These are phyloP conservation scores for Trematocara caparti DNA, from an alignment of 2,797 vertebrate genomes.

Conservation along the genomic window DNA sequence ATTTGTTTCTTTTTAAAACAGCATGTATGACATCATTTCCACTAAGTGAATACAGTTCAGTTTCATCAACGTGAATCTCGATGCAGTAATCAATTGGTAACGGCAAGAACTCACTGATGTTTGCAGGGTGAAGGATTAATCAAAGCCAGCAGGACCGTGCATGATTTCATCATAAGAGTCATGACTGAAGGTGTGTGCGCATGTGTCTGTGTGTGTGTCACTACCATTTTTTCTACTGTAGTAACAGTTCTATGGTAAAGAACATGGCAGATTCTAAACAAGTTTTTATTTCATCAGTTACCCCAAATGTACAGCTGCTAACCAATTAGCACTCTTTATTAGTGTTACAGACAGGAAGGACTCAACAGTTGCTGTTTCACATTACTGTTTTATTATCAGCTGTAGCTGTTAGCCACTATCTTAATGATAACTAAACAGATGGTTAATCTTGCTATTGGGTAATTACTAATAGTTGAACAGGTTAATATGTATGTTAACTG, in stretches of 20 bases:
- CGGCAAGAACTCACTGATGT: slow-evolving; percentile 30
- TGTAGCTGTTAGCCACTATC: background rate
- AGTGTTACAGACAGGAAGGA: background rate
- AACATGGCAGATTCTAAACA: background rate
- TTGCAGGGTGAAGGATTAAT: slow-evolving; percentile 47
- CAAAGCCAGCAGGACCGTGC: slow-evolving; percentile 41
- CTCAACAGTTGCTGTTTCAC: background rate
- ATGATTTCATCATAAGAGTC: slow-evolving; percentile 55
- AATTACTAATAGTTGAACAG: background rate
- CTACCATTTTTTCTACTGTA: background rate
- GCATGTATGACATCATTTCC: slow-evolving; percentile 13
- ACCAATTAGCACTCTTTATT: background rate
- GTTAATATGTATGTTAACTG: background rate
- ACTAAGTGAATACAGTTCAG: slow-evolving; percentile 24
- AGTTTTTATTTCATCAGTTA: background rate
- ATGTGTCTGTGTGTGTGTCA: background rate
- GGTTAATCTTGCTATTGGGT: background rate
- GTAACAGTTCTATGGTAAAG: background rate
- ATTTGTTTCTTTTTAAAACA: slow-evolving; percentile 33
- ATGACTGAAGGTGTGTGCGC: slow-evolving; percentile 33
- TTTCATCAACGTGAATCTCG: slow-evolving; percentile 42
- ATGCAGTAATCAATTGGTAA: slow-evolving; percentile 57
- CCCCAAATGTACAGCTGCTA: background rate
- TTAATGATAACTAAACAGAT: background rate
- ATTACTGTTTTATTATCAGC: background rate